These are phyloP conservation scores for Leptinotarsa defecta DNA, from an alignment of 1,140 invertebrate species.

Conservation along the genomic window DNA sequence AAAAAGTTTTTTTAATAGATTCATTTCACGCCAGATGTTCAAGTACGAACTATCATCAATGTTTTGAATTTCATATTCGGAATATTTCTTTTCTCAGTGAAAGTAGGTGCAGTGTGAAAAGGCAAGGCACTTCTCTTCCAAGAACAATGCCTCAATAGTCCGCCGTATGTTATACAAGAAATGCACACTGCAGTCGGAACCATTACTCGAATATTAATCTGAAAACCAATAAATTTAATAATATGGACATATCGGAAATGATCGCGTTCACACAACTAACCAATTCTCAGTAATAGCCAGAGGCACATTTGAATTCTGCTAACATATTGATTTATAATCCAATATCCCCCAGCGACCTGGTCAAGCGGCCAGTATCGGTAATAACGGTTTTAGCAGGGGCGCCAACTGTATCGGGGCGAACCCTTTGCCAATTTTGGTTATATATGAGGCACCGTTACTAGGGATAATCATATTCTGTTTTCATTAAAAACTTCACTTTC, in stretches of 20 bases:
- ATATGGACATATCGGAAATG: constrained; percentile 26
- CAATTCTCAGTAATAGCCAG: constrained; percentile 14
- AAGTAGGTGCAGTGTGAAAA: too few species aligned
- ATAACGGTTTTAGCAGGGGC: neutral
- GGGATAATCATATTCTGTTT: too few species aligned
- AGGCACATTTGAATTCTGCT: constrained; percentile 25
- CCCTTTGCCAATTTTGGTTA: neutral
- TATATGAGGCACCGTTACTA: too few species aligned
- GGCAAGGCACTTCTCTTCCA: neutral
- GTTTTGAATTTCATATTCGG: too few species aligned
- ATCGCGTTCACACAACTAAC: constrained; percentile 26
- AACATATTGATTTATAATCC: constrained; percentile 28
- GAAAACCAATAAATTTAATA: constrained; percentile 23
- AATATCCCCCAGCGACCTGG: constrained; percentile 1
- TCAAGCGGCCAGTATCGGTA: constrained; percentile 4
- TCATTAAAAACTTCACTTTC: too few species aligned
- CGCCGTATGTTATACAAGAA: neutral
- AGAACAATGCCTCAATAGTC: neutral
- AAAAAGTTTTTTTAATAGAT: too few species aligned
- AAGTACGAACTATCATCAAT: too few species aligned
- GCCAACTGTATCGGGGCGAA: neutral
- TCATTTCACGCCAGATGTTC: too few species aligned
- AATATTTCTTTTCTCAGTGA: too few species aligned
- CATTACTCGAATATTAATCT: constrained; percentile 7
- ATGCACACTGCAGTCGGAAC: neutral